These are phyloP conservation scores for Centruroides vittatus DNA, from an alignment of 1,140 invertebrate genomes.

Conservation along the genomic window DNA sequence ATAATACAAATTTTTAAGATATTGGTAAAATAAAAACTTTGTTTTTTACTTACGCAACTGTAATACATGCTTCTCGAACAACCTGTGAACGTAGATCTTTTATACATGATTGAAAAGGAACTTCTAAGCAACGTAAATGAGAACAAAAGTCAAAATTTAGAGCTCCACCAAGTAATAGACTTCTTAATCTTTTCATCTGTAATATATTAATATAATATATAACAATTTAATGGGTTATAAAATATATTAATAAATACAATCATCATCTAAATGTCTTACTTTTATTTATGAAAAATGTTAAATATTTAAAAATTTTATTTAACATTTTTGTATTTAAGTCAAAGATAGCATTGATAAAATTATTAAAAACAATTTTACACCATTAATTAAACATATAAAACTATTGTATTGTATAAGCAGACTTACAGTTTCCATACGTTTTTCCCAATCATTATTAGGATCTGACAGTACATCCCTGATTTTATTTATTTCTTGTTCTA, in stretches of 20 bases:
- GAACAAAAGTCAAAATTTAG: conserved; percentile 68
- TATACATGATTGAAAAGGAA: conserved; percentile 62
- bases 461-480: conserved; percentile 61
- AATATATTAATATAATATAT: conserved; percentile 12
- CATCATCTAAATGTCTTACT: no score
- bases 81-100: conserved; percentile 82
- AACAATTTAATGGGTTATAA: not conserved
- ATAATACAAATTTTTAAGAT: no score
- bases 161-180: conserved; percentile 55
- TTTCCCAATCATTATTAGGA: conserved; percentile 79
- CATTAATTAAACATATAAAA: no score
- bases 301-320: no score
- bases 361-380: no score
- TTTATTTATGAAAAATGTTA: no score
- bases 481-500: conserved; percentile 65
- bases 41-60: conserved; percentile 48
- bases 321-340: no score
- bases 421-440: conserved; percentile 69
- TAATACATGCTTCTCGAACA: conserved; percentile 86
- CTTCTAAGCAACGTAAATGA: conserved; percentile 61
- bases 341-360: no score
- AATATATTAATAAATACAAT: conserved; percentile 1
- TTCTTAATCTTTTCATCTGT: conserved; percentile 69
- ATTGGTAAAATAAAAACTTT: no score
- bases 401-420: not conserved